Conservation (phyloP, 2,888 invertebrate genomes). For the Gasteruption jaculator region DNA sequence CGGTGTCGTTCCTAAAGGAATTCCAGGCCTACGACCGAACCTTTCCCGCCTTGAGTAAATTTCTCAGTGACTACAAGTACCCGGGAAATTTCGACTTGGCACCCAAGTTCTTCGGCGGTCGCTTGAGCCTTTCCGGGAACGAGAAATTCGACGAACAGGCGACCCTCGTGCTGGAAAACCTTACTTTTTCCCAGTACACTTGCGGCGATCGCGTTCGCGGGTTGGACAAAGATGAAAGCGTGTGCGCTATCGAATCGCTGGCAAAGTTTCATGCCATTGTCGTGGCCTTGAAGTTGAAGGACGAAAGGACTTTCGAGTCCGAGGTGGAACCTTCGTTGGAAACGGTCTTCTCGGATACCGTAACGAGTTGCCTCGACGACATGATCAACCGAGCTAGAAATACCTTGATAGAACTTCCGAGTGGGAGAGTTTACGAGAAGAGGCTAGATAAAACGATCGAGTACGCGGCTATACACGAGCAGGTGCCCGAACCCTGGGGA, state of each 20-base stretch:
- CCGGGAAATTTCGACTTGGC: conserved; percentile 32
- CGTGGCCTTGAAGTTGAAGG: conserved; percentile 37
- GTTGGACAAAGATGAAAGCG: conserved; percentile 35
- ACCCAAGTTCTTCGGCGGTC: conserved; percentile 40
- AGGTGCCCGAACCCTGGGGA: conserved; percentile 37
- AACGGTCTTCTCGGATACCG: conserved; percentile 26
- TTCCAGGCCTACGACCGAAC: conserved; percentile 40
- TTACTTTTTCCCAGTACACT: conserved; percentile 36
- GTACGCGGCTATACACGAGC: conserved; percentile 8
- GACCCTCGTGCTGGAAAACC: conserved; percentile 42
- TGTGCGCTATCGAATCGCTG: conserved; percentile 36
- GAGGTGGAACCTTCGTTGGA: conserved; percentile 28
- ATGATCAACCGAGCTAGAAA: conserved; percentile 36
- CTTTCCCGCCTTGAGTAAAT: conserved; percentile 33
- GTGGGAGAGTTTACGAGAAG: conserved; percentile 30
- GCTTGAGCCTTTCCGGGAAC: conserved; percentile 33
- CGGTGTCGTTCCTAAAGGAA: conserved; percentile 44
- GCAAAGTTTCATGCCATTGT: conserved; percentile 42
- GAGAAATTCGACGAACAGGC: conserved; percentile 41
- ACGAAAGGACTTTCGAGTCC: conserved; percentile 37
- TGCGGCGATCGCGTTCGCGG: conserved; percentile 41
- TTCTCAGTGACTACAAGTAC: conserved; percentile 30
- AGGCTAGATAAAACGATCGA: conserved; percentile 35
- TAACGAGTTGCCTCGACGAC: conserved; percentile 30
- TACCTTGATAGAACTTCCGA: conserved; percentile 31